Conservation (phyloP, 1,140 invertebrate genomes). For the Oreohelix idahoensis region DNA sequence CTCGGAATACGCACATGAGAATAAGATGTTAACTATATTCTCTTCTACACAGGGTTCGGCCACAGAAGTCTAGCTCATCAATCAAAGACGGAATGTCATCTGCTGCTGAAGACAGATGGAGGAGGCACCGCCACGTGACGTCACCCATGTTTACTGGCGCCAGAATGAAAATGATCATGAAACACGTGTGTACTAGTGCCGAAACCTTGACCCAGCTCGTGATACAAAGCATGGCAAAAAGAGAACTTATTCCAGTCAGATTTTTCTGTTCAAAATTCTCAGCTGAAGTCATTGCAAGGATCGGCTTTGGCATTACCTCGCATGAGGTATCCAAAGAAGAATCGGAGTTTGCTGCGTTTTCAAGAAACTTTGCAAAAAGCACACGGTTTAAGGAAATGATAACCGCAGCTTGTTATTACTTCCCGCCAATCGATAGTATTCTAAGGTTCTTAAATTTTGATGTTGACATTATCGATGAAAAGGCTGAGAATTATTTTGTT, state of each 20-base stretch:
- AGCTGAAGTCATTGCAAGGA: constrained; percentile 16
- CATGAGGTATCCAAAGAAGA: constrained; percentile 1
- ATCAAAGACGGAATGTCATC: not conserved
- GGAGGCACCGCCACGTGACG: constrained; percentile 3
- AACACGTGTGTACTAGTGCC: not conserved
- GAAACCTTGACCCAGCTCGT: not conserved
- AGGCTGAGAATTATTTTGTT: not conserved
- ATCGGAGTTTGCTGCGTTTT: not conserved
- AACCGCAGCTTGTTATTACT: not conserved
- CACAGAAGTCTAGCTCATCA: not conserved
- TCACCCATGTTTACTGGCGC: constrained; percentile 11
- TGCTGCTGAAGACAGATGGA: not conserved
- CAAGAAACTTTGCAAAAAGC: not conserved
- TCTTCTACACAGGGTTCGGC: not conserved
- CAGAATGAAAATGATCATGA: constrained; percentile 1
- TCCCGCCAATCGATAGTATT: not conserved
- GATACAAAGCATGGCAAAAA: not conserved
- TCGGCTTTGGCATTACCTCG: not conserved
- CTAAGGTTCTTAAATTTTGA: not conserved
- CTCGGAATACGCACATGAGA: too few species aligned
- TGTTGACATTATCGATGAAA: not conserved
- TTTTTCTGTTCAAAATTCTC: not conserved
- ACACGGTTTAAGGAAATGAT: not conserved
- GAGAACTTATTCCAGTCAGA: not conserved
- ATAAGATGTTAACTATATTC: too few species aligned